Base-by-base conservation (phyloP, 2,113 vertebrate species). In the Pygoscelis adeliae region DNA sequence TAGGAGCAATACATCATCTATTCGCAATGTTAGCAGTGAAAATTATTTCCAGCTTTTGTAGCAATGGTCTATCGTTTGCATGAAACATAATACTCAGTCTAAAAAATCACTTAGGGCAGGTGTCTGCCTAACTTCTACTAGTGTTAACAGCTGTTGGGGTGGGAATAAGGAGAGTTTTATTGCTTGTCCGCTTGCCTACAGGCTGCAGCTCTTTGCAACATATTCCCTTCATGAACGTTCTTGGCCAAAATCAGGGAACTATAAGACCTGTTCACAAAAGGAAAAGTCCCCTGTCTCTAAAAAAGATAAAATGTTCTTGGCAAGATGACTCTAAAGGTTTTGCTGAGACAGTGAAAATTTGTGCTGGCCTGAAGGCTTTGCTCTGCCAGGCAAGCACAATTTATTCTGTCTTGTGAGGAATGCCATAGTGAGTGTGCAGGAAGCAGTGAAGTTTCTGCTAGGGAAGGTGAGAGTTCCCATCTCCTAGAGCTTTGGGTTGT, bases 241-340 rank as follows among this genome's bases (percentile, higher is more conserved):
- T 62, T 90, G 42, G 61, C 77, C 56, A 72, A 82, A 92, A 82
- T 71, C 30, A 79, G 27, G 20, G 30, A 94, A 89, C 6, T 82
- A 14, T 55, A 91, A 91, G 61, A 87, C 25, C n/a, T 89, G 30
- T 46, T 90, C 69, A 87, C 38, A 63, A 62, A 44, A 87, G 36
- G 21, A 47, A 16, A 96, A 72, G 49, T 52, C 36, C 30, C 40
- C 20, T 82, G 11, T 23, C 27, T 84, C 70, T 76, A 44, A 52
- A 65, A 73, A 84, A 61, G 36, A 87, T 69, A 61, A 85, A 92
- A 85, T 38, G 32, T n/a, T 97, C 69, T 74, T 87, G 65, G 29
- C 69, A 95, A 90, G 72, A 93, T 47, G 47, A 91, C n/a, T 89
- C 23, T 38, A 81, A 90, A 95, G 67, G 47, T 83, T 93, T 90